phyloP scores from a whole-genome alignment of 2,888 invertebrate genomes.

The Stenurella melanura region DNA sequence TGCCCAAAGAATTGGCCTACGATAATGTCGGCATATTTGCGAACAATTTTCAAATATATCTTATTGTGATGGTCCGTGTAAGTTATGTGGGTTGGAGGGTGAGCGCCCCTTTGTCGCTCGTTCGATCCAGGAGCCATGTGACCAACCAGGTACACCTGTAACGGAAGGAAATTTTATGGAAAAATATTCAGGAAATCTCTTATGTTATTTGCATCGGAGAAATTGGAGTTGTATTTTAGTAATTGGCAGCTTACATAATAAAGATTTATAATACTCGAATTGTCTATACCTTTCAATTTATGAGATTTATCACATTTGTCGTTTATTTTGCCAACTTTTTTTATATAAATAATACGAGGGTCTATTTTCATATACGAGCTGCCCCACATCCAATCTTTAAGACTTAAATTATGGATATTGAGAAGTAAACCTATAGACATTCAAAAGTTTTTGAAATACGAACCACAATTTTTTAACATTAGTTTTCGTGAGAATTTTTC shows the following conservation, averaged over 20 bases:
- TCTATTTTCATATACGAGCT: too few species aligned
- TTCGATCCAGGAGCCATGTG: constrained; percentile 93
- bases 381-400: too few species aligned
- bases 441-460: too few species aligned
- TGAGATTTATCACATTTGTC: too few species aligned
- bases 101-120: constrained; percentile 83
- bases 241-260: not conserved
- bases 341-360: too few species aligned
- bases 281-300: too few species aligned
- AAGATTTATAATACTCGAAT: not conserved
- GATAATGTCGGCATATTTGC: constrained; percentile 86
- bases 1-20: constrained; percentile 95
- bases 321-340: too few species aligned
- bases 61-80: constrained; percentile 86
- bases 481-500: too few species aligned
- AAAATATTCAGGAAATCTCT: constrained; percentile 23
- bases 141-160: constrained; percentile 91
- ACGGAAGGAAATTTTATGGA: constrained; percentile 52
- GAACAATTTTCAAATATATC: constrained; percentile 84
- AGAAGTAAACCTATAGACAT: too few species aligned
- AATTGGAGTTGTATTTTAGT: constrained; percentile 19
- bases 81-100: constrained; percentile 76
- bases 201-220: not conserved
- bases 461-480: too few species aligned
- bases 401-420: too few species aligned